Conservation (phyloP, 2,113 vertebrate species). For the Melanotaenia duboulayi region DNA sequence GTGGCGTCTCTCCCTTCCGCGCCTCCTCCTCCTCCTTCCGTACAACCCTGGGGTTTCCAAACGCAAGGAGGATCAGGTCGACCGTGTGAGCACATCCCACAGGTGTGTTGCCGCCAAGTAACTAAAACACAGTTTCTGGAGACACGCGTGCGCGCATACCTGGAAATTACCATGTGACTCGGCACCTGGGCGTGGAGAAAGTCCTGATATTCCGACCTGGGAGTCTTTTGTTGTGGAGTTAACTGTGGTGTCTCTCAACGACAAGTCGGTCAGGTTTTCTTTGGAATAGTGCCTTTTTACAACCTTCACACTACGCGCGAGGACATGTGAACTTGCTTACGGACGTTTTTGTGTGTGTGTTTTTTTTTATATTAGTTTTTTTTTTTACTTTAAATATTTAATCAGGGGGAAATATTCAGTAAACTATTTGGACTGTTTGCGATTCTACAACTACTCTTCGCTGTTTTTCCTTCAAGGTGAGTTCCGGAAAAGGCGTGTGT, state of each 20-base stretch:
- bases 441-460: slow-evolving; percentile 47
- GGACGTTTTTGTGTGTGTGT: slow-evolving; percentile 51
- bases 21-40: not conserved
- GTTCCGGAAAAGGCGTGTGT: slow-evolving; percentile 50
- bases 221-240: slow-evolving; percentile 71
- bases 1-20: not conserved
- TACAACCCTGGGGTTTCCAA: slow-evolving; percentile 43
- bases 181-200: slow-evolving; percentile 85
- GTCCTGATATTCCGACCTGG: slow-evolving; percentile 48
- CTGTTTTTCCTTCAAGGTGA: slow-evolving; percentile 75
- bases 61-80: slow-evolving; percentile 56
- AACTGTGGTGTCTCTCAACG: slow-evolving; percentile 39
- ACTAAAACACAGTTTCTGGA: slow-evolving; percentile 16
- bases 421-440: slow-evolving; percentile 44
- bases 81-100: slow-evolving; percentile 76
- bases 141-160: slow-evolving; percentile 76
- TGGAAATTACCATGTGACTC: slow-evolving; percentile 83
- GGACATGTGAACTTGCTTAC: slow-evolving; percentile 76
- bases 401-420: slow-evolving; percentile 9
- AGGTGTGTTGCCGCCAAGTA: slow-evolving; percentile 74
- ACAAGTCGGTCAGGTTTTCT: slow-evolving; percentile 28
- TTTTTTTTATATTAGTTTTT: not conserved
- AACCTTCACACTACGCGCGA: slow-evolving; percentile 18
- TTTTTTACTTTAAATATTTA: slow-evolving; percentile 7
- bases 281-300: slow-evolving; percentile 72